phyloP scores from a whole-genome alignment of 2,888 invertebrate species.

The Podabrus alpinus region DNA sequence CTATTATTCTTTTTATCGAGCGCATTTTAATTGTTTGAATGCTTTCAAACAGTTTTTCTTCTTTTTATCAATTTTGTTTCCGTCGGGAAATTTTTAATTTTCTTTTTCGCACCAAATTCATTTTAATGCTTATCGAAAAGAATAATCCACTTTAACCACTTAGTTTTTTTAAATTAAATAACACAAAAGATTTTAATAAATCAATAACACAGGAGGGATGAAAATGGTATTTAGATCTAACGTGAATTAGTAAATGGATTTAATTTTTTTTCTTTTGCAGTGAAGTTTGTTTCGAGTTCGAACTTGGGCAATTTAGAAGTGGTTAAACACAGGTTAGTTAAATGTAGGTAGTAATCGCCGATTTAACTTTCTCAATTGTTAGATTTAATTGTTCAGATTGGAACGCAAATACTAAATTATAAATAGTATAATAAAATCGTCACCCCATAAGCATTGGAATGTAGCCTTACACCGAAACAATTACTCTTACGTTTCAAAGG shows the following conservation, averaged over 20 bases:
- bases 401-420: not conserved
- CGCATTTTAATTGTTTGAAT: not conserved
- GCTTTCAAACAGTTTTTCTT: not conserved
- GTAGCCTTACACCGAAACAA: not conserved
- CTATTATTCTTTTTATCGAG: not conserved
- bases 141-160: not conserved
- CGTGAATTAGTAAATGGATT: not conserved
- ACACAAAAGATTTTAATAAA: not conserved
- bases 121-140: not conserved
- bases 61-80: not conserved
- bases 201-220: not conserved
- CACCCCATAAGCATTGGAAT: not conserved
- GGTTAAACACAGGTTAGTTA: not conserved
- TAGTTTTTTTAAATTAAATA: not conserved
- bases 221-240: not conserved
- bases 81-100: not conserved
- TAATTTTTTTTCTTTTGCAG: not conserved
- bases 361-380: not conserved
- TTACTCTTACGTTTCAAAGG: not conserved
- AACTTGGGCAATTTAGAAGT: not conserved
- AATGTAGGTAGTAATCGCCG: not conserved
- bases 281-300: not conserved
- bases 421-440: not conserved
- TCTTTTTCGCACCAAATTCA: not conserved
- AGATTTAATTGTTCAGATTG: not conserved